Evolutionary conservation across 1,140 invertebrate genomes (phyloP).

Genomic region (Lasioglossum albipes): DNA sequence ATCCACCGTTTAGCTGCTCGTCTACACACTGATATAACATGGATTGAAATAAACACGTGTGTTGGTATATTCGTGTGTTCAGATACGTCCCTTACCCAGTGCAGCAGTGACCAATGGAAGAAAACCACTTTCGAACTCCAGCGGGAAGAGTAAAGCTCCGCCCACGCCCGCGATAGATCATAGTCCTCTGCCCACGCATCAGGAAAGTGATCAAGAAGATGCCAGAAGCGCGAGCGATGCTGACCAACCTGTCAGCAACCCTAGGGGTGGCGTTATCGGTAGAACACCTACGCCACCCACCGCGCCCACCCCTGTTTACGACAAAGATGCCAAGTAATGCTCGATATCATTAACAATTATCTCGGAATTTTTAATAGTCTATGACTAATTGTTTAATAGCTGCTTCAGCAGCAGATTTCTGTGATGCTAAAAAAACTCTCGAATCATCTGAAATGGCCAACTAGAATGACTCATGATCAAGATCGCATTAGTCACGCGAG

Average conservation of each 20-base stretch:
- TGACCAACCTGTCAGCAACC: constrained; percentile 57
- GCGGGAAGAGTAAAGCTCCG: constrained; percentile 21
- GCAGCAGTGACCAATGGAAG: constrained; percentile 47
- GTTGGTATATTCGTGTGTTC: too few relatives aligned
- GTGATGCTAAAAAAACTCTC: too few relatives aligned
- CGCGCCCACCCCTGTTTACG: constrained; percentile 63
- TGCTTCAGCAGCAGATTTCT: too few relatives aligned
- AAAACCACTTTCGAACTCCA: constrained; percentile 11
- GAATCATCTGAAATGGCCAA: too few relatives aligned
- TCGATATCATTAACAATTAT: not conserved
- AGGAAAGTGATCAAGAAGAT: constrained; percentile 29
- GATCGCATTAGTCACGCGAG: too few relatives aligned
- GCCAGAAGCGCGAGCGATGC: not conserved
- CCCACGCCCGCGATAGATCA: not conserved
- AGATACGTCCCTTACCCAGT: constrained; percentile 56
- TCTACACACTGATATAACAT: too few relatives aligned
- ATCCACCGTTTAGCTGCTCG: too few relatives aligned
- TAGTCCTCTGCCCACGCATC: constrained; percentile 29
- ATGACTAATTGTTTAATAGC: too few relatives aligned
- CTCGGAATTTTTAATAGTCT: too few relatives aligned
- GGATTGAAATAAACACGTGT: too few relatives aligned
- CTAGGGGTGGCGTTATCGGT: constrained; percentile 73
- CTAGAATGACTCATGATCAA: too few relatives aligned
- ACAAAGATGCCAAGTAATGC: constrained; percentile 54
- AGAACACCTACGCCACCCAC: constrained; percentile 69